Conservation (phyloP, 2,113 vertebrate species). For the Symphodus melops region DNA sequence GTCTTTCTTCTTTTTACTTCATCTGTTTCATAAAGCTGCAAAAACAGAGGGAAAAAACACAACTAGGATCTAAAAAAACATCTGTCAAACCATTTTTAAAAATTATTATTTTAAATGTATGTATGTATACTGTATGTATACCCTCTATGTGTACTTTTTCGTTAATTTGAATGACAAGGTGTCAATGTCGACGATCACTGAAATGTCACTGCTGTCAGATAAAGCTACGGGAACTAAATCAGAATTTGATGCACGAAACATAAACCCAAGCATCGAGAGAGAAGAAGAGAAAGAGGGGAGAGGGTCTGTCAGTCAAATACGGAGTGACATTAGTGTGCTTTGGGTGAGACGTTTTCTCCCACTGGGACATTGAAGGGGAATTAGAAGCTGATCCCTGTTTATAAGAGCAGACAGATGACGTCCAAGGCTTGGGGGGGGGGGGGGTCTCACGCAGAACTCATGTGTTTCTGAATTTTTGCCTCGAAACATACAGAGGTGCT, state of each 20-base stretch:
- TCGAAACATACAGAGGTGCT: background rate
- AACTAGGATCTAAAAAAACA: background rate
- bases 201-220: constrained; percentile 19
- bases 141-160: background rate
- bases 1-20: constrained; percentile 73
- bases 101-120: too few relatives aligned
- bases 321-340: constrained; percentile 61
- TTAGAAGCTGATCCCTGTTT: constrained; percentile 54
- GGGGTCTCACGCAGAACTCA: constrained; percentile 11
- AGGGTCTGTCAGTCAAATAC: constrained; percentile 57
- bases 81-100: background rate
- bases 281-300: background rate
- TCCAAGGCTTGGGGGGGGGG: constrained; percentile 52
- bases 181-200: constrained; percentile 7
- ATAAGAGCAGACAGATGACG: constrained; percentile 69
- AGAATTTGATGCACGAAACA: constrained; percentile 33
- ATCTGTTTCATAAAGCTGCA: constrained; percentile 86
- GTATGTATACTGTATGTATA: too few relatives aligned
- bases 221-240: constrained; percentile 10
- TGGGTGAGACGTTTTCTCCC: constrained; percentile 49
- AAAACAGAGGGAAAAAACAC: constrained; percentile 50
- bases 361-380: constrained; percentile 49
- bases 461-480: constrained; percentile 1
- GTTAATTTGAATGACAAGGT: constrained; percentile 16
- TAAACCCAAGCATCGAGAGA: constrained; percentile 20